Base-by-base conservation (phyloP, 2,888 invertebrate genomes). In the Augochlorella aurata region DNA sequence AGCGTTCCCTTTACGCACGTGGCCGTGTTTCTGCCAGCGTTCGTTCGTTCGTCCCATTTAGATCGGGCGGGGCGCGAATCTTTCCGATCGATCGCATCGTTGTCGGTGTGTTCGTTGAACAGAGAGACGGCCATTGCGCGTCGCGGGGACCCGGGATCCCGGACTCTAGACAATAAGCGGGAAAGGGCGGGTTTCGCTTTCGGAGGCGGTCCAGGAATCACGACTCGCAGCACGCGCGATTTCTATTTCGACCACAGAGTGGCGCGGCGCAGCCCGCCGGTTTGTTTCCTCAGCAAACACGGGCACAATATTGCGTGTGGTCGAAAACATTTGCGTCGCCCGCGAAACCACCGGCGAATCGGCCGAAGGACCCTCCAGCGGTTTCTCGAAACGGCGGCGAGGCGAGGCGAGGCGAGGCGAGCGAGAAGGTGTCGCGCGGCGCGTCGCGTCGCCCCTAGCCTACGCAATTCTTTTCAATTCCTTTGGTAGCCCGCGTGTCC, bases 251-350 rank as follows among this genome's bases (percentile, higher is more conserved):
- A 76, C 81, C 3, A 38, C 77, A 79, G 75, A 68, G 72, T 73
- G 76, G 9, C 69, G 38, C 3, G 38, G 38, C 38, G 38, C 3
- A 4, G 7, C 38, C 5, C 38, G 38, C 4, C 24, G 67, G 77
- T 78, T 45, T 87, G 87, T 88, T 88, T 85, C 70, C 63, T 86
- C 45, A 82, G 81, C 66, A 88, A 88, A 88, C 85, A 88, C 47
- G 79, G 69, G 29, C 65, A 54, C 67, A 61, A 74, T 86, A 83
- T 79, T 68, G 85, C 86, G 86, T 86, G 88, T 85, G 88, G 88
- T 70, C 88, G 78, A 83, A 85, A 85, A 77, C 79, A 83, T 70
- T 84, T 81, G 76, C n/a, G 50, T 74, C 69, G 67, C 74, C 65
- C 76, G 81, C 79, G 50, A 81, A 85, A 79, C 72, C 21, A 24